Conservation (phyloP, 2,113 vertebrate genomes). For the Colistium nudipinnis region DNA sequence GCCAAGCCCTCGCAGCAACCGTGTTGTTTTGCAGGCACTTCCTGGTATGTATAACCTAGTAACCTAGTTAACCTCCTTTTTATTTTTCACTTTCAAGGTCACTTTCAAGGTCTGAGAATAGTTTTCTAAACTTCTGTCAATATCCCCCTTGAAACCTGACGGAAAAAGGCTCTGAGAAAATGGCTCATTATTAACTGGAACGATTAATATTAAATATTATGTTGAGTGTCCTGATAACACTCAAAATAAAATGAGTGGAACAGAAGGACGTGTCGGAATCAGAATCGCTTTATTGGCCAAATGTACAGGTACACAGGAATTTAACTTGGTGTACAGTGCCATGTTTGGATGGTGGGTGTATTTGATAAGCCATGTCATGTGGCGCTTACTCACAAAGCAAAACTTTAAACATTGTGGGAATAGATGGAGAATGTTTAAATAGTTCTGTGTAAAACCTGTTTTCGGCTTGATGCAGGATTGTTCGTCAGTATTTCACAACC, state of each 20-base stretch:
- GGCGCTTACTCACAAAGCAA: constrained; percentile 6
- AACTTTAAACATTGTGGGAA: background rate
- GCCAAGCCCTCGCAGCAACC: constrained; percentile 1
- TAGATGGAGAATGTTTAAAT: background rate
- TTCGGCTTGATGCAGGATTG: background rate
- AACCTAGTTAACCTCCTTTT: constrained; percentile 2
- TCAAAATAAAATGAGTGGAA: constrained; percentile 39
- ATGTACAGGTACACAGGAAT: too few relatives aligned
- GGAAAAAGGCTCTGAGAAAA: background rate
- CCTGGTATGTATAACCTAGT: constrained; percentile 27
- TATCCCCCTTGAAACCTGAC: too few relatives aligned
- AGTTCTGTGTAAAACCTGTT: background rate
- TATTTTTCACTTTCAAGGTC: constrained; percentile 14
- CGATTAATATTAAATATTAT: too few relatives aligned
- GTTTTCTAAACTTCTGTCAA: background rate
- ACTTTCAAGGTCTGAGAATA: background rate
- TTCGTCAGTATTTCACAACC: background rate
- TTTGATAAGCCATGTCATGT: constrained; percentile 32
- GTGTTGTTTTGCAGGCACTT: constrained; percentile 31
- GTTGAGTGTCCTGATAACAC: constrained; percentile 20
- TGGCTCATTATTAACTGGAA: constrained; percentile 34
- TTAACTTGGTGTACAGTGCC: too few relatives aligned
- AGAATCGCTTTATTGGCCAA: too few relatives aligned
- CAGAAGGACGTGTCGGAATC: too few relatives aligned
- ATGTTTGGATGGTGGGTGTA: constrained; percentile 6